Conservation (phyloP, 2,113 vertebrate genomes). For the Callocephalon fimbriatum region DNA sequence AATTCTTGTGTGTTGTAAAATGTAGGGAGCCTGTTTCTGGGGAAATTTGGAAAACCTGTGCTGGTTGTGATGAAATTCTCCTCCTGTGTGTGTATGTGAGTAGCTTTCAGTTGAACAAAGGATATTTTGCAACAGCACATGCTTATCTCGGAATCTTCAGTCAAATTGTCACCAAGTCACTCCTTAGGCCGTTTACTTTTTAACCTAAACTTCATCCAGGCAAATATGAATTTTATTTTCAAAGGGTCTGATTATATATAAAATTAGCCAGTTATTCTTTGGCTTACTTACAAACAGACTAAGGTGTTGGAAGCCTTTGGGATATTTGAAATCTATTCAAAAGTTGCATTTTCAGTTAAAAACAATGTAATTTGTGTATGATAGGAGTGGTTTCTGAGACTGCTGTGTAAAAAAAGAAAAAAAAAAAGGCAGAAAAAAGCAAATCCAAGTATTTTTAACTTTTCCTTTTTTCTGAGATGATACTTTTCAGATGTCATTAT, state of each 20-base stretch:
- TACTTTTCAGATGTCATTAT: not conserved
- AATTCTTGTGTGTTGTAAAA: not conserved
- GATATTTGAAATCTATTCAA: not conserved
- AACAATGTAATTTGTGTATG: not conserved
- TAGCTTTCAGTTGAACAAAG: not conserved
- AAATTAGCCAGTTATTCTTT: not conserved
- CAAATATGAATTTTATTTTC: not conserved
- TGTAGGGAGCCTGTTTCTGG: not conserved
- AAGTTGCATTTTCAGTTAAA: not conserved
- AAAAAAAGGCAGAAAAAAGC: not conserved
- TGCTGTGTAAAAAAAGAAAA: not conserved
- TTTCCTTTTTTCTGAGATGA: slow-evolving; percentile 1
- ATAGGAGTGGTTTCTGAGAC: not conserved
- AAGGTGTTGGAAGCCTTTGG: not conserved
- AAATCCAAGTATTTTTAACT: not conserved
- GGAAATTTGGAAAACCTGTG: not conserved
- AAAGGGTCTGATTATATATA: not conserved
- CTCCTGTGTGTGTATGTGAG: fast-evolving
- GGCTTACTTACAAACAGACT: not conserved
- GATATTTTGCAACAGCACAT: not conserved
- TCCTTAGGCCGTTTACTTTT: not conserved
- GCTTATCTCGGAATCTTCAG: not conserved
- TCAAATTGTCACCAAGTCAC: not conserved
- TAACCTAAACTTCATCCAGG: not conserved
- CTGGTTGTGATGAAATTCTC: not conserved